A percentile compares a stretch with the other conserved stretches of the same genome.
Evolutionary conservation across 2,113 vertebrate genomes (phyloP).

Genomic region (Tupaia chinensis): DNA sequence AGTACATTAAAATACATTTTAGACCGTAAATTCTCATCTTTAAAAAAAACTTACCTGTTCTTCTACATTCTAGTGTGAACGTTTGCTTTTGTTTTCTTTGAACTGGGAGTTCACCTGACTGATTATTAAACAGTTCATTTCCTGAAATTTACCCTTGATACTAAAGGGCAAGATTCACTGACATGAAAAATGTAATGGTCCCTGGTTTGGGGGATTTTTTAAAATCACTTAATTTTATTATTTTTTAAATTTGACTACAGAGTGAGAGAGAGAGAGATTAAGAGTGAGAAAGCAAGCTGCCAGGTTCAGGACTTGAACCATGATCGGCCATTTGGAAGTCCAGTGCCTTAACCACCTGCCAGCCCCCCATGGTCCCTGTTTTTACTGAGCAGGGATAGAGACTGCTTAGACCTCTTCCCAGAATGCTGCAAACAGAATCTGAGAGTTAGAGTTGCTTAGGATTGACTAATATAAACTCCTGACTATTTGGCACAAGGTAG

Average conservation of each 20-base stretch:
- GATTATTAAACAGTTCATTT: constrained; percentile 23
- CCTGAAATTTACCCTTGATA: constrained; percentile 16
- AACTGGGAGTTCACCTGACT: not conserved
- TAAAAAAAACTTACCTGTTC: not conserved
- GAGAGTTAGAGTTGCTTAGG: constrained; percentile 36
- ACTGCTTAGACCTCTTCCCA: constrained; percentile 19
- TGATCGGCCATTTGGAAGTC: no score
- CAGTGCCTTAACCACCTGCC: no score
- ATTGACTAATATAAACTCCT: constrained; percentile 47
- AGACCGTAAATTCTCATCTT: not conserved
- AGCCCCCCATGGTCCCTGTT: not conserved
- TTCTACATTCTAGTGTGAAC: not conserved
- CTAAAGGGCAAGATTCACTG: not conserved
- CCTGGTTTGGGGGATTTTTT: not conserved
- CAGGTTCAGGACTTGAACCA: no score
- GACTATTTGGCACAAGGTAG: not conserved
- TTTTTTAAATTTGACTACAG: no score
- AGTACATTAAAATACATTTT: not conserved
- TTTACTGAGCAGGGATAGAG: constrained; percentile 34
- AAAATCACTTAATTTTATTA: no score
- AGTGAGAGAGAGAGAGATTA: no score
- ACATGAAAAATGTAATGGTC: constrained; percentile 1
- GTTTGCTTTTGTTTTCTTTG: constrained; percentile 36
- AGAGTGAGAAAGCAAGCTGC: no score
- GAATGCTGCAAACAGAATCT: constrained; percentile 56